Percentiles rank a stretch among this genome's conserved stretches.
These are phyloP conservation scores for Xiphophorus hellerii DNA, from an alignment of 2,113 vertebrate genomes.

Conservation along the genomic window DNA sequence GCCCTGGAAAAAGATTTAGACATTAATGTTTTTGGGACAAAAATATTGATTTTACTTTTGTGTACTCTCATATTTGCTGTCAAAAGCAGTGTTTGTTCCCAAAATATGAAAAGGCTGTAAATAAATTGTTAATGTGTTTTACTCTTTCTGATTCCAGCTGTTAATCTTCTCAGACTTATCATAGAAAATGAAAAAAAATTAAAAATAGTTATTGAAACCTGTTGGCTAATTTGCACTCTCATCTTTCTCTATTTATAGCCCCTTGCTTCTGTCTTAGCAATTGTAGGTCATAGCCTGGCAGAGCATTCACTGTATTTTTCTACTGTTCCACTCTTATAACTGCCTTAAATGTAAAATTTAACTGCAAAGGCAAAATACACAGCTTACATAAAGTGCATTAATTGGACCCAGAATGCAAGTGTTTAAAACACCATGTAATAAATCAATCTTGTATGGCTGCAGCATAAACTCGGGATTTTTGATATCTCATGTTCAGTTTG, in stretches of 20 bases:
- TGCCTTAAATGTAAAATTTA: neutral
- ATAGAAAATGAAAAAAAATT: no score
- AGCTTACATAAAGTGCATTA: neutral
- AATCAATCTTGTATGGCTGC: neutral
- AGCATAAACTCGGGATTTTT: neutral
- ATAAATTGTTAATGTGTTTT: neutral
- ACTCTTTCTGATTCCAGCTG: no score
- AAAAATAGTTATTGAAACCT: no score
- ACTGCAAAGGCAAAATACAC: neutral
- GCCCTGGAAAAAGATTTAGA: neutral
- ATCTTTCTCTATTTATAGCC: no score
- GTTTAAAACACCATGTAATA: neutral
- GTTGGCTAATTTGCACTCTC: no score
- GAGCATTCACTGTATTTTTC: no score
- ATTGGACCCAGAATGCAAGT: neutral
- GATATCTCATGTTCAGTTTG: neutral
- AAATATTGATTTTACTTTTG: neutral
- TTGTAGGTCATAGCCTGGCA: no score
- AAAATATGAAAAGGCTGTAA: neutral
- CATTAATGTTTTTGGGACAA: neutral
- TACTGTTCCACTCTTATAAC: no score
- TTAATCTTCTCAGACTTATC: no score
- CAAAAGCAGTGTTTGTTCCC: neutral
- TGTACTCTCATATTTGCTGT: neutral
- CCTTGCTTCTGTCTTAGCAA: no score